Base-by-base conservation (phyloP, 2,113 vertebrate species). In the Trichomycterus rosablanca region DNA sequence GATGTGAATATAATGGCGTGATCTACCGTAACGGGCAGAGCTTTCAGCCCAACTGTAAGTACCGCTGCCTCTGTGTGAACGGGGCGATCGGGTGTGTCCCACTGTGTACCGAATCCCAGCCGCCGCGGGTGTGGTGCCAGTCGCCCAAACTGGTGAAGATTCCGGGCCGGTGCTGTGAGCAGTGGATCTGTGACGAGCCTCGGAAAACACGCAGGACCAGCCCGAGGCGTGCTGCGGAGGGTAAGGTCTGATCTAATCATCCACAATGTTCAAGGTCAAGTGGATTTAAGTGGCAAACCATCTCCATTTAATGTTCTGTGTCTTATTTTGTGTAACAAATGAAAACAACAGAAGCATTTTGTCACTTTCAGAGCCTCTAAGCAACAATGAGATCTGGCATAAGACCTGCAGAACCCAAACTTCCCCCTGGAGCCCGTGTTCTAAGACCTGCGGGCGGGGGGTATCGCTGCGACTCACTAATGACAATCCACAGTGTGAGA, bases 11-110 rank as follows among this genome's bases (percentile, higher is more conserved):
- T 50, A 87, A 97, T 2, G 95, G 96, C 2, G 86, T 95, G 48
- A 89, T 92, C 54, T 99, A 97, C 74, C 82, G 77, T 45, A 99
- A 94, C 0, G 96, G 96, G 1, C 90, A 99, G 79, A 90, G 82
- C 16, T 99, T 98, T 82, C 90, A 92, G 79, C 95, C 94, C 76
- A 98, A 82, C 81, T 99, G 96, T 83, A 96, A 93, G 68, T 99
- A 93, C 84, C 93, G 92, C 75, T 99, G 96, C 61, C 90, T 93
- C 0, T 99, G 96, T 69, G 87, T 98, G 50, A 92, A 93, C 0
- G 96, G 96, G 0, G 90, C 88, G 0, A 92, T 98, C 63, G 96
- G 95, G 59, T 99, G 96, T 30, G 84, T 94, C 37, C 78, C 87
- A 0, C 80, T 90, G 55, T 99, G 96, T 80, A 81, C 83, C 3